Percentiles rank a stretch among this genome's conserved stretches.
These are phyloP conservation scores for Nomia melanderi DNA, from an alignment of 1,140 invertebrate genomes.

Conservation along the genomic window DNA sequence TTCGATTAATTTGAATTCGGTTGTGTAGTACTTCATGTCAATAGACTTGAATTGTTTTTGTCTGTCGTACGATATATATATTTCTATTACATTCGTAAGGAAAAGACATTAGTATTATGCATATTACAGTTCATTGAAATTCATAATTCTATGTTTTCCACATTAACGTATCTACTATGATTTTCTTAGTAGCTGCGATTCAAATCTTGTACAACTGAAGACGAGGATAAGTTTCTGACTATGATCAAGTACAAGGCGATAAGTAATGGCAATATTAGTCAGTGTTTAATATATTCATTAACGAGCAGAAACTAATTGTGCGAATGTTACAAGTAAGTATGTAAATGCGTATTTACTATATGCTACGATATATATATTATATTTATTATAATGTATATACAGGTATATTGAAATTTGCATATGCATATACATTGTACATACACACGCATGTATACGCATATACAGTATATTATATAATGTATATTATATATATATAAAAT, in stretches of 20 bases:
- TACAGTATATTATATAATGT: too few species aligned
- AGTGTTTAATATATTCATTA: constrained; percentile 45
- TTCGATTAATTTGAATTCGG: constrained; percentile 3
- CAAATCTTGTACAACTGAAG: constrained; percentile 34
- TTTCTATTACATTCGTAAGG: constrained; percentile 18
- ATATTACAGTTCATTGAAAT: constrained; percentile 25
- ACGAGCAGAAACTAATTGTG: constrained; percentile 7
- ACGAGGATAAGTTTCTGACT: constrained; percentile 32
- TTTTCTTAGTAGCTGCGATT: constrained; percentile 54
- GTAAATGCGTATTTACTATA: constrained; percentile 12
- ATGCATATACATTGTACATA: constrained; percentile 17
- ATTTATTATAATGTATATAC: constrained; percentile 37
- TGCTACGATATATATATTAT: neutral
- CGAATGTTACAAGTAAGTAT: constrained; percentile 23
- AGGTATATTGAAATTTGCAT: constrained; percentile 39
- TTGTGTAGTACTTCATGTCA: neutral
- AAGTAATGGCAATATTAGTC: constrained; percentile 55
- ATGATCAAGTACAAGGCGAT: constrained; percentile 53
- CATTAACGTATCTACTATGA: constrained; percentile 41
- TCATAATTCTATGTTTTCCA: constrained; percentile 5
- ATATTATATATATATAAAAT: too few species aligned
- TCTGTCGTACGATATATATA: neutral
- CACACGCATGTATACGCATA: too few species aligned
- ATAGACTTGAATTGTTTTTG: neutral
- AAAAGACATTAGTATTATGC: constrained; percentile 13